Evolutionary conservation across 2,113 vertebrate genomes (phyloP).

Genomic region (Nesogale talazaci): DNA sequence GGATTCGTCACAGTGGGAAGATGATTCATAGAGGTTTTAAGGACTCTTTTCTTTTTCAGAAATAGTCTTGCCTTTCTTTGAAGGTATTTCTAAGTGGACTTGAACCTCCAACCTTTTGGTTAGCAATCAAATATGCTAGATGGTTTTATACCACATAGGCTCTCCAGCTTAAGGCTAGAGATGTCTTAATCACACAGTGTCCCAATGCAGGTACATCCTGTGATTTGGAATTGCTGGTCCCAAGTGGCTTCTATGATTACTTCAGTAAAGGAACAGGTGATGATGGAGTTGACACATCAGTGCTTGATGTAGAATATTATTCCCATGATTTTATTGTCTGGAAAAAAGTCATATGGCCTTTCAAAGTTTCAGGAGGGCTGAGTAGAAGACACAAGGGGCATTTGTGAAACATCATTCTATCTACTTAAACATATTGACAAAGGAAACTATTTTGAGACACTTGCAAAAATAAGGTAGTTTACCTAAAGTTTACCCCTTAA

Average conservation of each 20-base stretch:
- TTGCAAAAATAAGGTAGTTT: neutral
- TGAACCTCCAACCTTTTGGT: neutral
- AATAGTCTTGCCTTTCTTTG: neutral
- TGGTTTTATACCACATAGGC: neutral
- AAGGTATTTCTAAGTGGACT: neutral
- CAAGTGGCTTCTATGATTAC: neutral
- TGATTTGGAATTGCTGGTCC: too few species aligned
- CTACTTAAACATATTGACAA: neutral
- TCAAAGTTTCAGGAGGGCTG: too few species aligned
- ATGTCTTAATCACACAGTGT: neutral
- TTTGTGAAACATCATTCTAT: neutral
- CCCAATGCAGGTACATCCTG: too few species aligned
- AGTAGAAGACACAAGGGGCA: neutral
- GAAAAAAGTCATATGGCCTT: neutral
- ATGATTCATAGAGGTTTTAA: neutral
- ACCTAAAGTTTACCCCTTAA: neutral
- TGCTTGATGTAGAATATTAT: neutral
- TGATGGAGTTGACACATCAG: neutral
- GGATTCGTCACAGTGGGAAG: neutral
- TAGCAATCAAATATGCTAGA: neutral
- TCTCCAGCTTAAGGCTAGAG: neutral
- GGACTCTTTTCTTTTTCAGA: neutral
- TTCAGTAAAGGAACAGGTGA: neutral
- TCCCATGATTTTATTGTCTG: too few species aligned
- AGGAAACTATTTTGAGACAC: neutral